A percentile compares a stretch with the other conserved stretches of the same genome.
These are phyloP conservation scores for Carcinoscorpius rotundicauda DNA, from an alignment of 1,140 invertebrate species.

Conservation along the genomic window DNA sequence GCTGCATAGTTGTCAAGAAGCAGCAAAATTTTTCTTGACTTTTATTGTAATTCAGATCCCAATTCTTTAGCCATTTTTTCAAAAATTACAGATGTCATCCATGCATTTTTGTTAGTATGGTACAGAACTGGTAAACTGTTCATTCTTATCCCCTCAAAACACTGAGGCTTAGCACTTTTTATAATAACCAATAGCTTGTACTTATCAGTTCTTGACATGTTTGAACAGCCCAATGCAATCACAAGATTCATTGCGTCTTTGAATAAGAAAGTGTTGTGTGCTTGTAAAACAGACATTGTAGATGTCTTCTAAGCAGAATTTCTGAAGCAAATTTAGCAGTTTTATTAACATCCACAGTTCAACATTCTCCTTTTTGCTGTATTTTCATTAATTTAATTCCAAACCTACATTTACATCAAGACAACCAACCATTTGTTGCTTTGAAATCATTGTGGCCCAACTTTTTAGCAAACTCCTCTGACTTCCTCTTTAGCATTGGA, in stretches of 20 bases:
- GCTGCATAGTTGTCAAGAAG: conserved; percentile 25
- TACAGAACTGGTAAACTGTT: conserved; percentile 21
- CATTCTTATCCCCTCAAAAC: conserved; percentile 12
- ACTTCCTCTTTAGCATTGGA: conserved; percentile 21
- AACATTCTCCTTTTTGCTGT: conserved; percentile 7
- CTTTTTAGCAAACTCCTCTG: conserved; percentile 19
- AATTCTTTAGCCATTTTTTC: conserved; percentile 20
- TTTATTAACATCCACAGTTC: conserved; percentile 9
- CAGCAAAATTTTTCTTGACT: conserved; percentile 21
- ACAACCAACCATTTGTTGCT: conserved; percentile 26
- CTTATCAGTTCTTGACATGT: conserved; percentile 11
- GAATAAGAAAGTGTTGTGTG: too few relatives aligned
- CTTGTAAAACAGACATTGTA: too few relatives aligned
- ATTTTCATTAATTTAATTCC: conserved; percentile 13
- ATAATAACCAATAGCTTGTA: conserved; percentile 4
- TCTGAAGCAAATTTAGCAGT: neutral
- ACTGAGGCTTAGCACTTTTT: conserved; percentile 10
- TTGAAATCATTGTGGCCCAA: conserved; percentile 25
- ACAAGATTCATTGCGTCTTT: conserved; percentile 4
- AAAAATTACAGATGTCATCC: conserved; percentile 25
- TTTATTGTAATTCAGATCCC: conserved; percentile 10
- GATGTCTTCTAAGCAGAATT: too few relatives aligned
- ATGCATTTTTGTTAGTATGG: conserved; percentile 21
- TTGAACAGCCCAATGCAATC: conserved; percentile 10
- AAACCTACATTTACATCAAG: conserved; percentile 19